Percentiles rank a stretch among this genome's conserved stretches.
Evolutionary conservation across 2,113 vertebrate species (phyloP).

Genomic region (Leuciscus idus): DNA sequence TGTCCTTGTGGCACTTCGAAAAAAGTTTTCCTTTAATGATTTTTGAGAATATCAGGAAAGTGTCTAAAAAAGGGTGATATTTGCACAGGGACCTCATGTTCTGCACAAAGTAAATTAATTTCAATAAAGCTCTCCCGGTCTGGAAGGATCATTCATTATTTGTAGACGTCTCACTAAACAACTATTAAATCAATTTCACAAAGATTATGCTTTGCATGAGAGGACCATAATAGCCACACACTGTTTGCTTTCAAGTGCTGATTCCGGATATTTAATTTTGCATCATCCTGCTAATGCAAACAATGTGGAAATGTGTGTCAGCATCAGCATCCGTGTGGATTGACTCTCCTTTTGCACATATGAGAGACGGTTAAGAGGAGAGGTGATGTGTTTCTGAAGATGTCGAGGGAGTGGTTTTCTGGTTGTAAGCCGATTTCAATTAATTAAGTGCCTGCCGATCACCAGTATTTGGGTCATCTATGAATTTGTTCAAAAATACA

Average conservation of each 20-base stretch:
- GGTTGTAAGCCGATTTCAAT: neutral
- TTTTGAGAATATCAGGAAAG: constrained; percentile 29
- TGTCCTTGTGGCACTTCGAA: constrained; percentile 27
- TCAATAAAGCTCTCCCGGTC: constrained; percentile 45
- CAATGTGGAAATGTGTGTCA: constrained; percentile 71
- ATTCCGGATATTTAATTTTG: constrained; percentile 76
- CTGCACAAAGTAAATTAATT: constrained; percentile 64
- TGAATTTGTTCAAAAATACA: neutral
- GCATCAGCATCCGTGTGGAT: neutral
- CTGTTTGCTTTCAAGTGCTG: constrained; percentile 71
- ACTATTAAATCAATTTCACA: constrained; percentile 59
- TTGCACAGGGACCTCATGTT: constrained; percentile 50
- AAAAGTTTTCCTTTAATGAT: neutral
- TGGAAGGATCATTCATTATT: constrained; percentile 51
- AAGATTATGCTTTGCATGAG: constrained; percentile 58
- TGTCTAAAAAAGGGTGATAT: constrained; percentile 49
- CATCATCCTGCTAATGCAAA: constrained; percentile 75
- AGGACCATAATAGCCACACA: constrained; percentile 53
- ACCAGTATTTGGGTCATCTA: neutral
- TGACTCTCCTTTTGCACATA: constrained; percentile 26
- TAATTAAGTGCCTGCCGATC: neutral
- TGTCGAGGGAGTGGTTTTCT: neutral
- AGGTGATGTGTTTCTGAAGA: constrained; percentile 22
- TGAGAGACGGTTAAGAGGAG: constrained; percentile 17
- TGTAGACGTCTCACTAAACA: constrained; percentile 53